Conservation (phyloP, 2,888 invertebrate genomes). For the Pharmacophagus antenor region DNA sequence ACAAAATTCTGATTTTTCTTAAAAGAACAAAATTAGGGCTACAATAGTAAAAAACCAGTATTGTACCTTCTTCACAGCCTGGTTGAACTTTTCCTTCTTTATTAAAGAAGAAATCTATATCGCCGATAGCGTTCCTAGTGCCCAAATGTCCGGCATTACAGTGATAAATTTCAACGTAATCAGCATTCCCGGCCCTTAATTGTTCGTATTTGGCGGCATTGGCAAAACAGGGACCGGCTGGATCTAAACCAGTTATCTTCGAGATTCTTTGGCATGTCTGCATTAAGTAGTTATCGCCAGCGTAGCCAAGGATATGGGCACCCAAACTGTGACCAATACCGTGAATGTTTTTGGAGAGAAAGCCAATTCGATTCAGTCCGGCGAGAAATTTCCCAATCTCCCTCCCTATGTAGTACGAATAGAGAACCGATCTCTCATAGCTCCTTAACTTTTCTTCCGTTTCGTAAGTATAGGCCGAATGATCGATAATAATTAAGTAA, state of each 20-base stretch:
- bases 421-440: slow-evolving; percentile 36
- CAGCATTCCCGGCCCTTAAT: slow-evolving; percentile 59
- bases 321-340: slow-evolving; percentile 38
- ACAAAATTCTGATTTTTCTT: neutral
- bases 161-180: slow-evolving; percentile 69
- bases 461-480: slow-evolving; percentile 36
- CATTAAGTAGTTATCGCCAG: slow-evolving; percentile 30
- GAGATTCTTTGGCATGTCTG: slow-evolving; percentile 28
- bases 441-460: slow-evolving; percentile 32
- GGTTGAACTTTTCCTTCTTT: slow-evolving; percentile 66
- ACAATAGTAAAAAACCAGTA: neutral
- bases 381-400: slow-evolving; percentile 33
- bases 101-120: slow-evolving; percentile 68
- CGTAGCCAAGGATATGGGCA: slow-evolving; percentile 35
- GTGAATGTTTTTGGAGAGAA: slow-evolving; percentile 32
- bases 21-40: too few relatives aligned
- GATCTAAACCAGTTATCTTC: slow-evolving; percentile 37
- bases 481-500: slow-evolving; percentile 36
- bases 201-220: slow-evolving; percentile 39
- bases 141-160: slow-evolving; percentile 64
- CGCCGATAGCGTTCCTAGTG: slow-evolving; percentile 53
- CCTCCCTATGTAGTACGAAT: slow-evolving; percentile 36
- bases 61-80: slow-evolving; percentile 43
- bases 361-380: slow-evolving; percentile 26
- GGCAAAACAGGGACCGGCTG: slow-evolving; percentile 38